These are phyloP conservation scores for Toxotes jaculatrix DNA, from an alignment of 2,113 vertebrate genomes.

Conservation along the genomic window DNA sequence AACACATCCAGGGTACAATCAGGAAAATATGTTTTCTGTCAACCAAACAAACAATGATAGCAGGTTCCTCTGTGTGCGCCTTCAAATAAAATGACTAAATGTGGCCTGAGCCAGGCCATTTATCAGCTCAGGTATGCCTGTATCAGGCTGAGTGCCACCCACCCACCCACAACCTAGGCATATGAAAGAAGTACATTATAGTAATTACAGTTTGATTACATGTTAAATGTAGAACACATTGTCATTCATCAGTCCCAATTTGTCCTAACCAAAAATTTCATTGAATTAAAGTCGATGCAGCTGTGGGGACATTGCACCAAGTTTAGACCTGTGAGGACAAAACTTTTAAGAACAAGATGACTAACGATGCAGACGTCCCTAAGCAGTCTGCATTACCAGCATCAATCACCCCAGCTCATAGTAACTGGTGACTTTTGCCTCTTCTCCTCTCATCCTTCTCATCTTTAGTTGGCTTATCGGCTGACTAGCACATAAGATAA, in stretches of 20 bases:
- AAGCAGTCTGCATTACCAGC: slow-evolving; percentile 52
- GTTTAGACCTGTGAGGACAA: slow-evolving; percentile 40
- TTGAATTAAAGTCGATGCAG: background rate
- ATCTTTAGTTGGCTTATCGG: slow-evolving; percentile 21
- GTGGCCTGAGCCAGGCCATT: slow-evolving; percentile 1
- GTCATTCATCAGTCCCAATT: background rate
- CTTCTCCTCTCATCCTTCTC: slow-evolving; percentile 48
- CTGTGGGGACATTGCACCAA: slow-evolving; percentile 46
- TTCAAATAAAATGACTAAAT: slow-evolving; percentile 27
- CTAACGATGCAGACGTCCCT: slow-evolving; percentile 42
- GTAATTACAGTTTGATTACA: background rate
- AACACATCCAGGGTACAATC: slow-evolving; percentile 10
- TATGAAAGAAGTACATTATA: background rate
- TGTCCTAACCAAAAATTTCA: background rate
- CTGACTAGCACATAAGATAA: slow-evolving; percentile 58
- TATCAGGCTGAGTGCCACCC: background rate
- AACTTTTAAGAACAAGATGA: slow-evolving; percentile 49
- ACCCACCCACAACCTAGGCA: background rate
- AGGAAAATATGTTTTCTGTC: slow-evolving; percentile 7
- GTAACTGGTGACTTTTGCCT: slow-evolving; percentile 61
- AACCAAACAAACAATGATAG: slow-evolving; percentile 31
- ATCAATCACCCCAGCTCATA: slow-evolving; percentile 68
- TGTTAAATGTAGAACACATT: background rate
- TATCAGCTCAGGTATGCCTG: slow-evolving; percentile 17
- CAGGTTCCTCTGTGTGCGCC: background rate